Percentiles rank a stretch among this genome's conserved stretches.
phyloP scores from a whole-genome alignment of 2,888 invertebrate species.

The Lasius platythorax region DNA sequence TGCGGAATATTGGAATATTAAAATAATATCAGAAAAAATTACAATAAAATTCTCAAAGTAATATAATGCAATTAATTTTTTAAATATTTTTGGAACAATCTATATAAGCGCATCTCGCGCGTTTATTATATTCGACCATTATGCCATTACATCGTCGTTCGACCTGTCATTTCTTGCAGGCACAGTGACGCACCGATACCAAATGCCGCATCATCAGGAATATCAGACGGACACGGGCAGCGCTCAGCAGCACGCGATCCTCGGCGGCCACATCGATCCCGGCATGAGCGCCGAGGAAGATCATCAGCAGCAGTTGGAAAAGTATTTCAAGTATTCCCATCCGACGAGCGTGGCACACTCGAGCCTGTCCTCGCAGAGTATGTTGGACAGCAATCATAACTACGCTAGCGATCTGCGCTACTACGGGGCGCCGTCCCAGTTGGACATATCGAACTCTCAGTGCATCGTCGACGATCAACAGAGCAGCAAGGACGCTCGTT shows the following conservation, averaged over 20 bases:
- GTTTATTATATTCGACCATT: not conserved
- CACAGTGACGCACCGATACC: conserved; percentile 82
- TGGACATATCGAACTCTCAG: conserved; percentile 82
- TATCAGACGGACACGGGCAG: conserved; percentile 75
- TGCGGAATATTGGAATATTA: not conserved
- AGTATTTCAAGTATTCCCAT: conserved; percentile 84
- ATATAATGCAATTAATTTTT: not conserved
- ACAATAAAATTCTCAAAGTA: not conserved
- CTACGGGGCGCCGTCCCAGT: conserved; percentile 80
- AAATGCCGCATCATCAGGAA: conserved; percentile 83
- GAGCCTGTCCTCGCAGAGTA: conserved; percentile 81
- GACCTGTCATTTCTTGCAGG: conserved; percentile 69
- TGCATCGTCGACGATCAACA: conserved; percentile 83
- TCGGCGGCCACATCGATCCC: conserved; percentile 80
- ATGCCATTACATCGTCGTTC: not conserved
- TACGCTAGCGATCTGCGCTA: conserved; percentile 85
- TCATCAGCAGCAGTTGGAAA: conserved; percentile 82
- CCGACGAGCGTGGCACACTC: conserved; percentile 78
- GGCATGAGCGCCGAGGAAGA: conserved; percentile 76
- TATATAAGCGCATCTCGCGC: not conserved
- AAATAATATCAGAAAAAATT: not conserved
- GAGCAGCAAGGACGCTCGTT: conserved; percentile 79
- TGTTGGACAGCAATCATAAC: conserved; percentile 88
- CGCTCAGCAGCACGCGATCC: conserved; percentile 75
- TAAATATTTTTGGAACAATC: not conserved